A percentile compares a stretch with the other conserved stretches of the same genome.
Conservation (phyloP, 2,888 invertebrate species). For the Epiperipatus broadwayi region DNA sequence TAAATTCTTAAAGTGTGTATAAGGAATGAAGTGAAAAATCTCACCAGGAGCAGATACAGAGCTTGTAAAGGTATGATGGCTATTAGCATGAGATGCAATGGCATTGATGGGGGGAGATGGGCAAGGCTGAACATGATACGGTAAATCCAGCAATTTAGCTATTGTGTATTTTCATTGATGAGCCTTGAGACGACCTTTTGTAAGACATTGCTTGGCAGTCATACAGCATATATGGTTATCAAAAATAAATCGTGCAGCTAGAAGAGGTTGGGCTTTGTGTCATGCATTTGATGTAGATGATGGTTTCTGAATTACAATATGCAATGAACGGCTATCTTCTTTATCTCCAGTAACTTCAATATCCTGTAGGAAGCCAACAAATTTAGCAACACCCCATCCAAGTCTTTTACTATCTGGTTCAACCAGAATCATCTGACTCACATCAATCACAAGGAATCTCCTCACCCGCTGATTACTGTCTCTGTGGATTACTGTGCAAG, state of each 20-base stretch:
- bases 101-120: slow-evolving; percentile 23
- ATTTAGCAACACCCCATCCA: slow-evolving; percentile 93
- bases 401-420: slow-evolving; percentile 84
- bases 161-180: too few species aligned
- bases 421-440: slow-evolving; percentile 81
- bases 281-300: slow-evolving; percentile 38
- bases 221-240: slow-evolving; percentile 97
- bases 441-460: slow-evolving; percentile 88
- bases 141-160: slow-evolving; percentile 65
- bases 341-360: slow-evolving; percentile 87
- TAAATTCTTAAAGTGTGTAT: too few species aligned
- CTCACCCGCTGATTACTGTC: slow-evolving; percentile 63
- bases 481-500: slow-evolving; percentile 76
- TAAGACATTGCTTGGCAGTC: slow-evolving; percentile 73
- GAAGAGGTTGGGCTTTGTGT: slow-evolving; percentile 40
- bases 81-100: too few species aligned
- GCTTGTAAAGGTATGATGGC: too few species aligned
- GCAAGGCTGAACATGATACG: slow-evolving; percentile 22
- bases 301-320: slow-evolving; percentile 67
- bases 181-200: slow-evolving; percentile 69
- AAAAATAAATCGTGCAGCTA: slow-evolving; percentile 81
- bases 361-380: slow-evolving; percentile 79
- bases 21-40: too few species aligned
- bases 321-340: slow-evolving; percentile 83
- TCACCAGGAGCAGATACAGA: too few species aligned